Base-by-base conservation (phyloP, 2,113 vertebrate species). In the Rallus limicola region DNA sequence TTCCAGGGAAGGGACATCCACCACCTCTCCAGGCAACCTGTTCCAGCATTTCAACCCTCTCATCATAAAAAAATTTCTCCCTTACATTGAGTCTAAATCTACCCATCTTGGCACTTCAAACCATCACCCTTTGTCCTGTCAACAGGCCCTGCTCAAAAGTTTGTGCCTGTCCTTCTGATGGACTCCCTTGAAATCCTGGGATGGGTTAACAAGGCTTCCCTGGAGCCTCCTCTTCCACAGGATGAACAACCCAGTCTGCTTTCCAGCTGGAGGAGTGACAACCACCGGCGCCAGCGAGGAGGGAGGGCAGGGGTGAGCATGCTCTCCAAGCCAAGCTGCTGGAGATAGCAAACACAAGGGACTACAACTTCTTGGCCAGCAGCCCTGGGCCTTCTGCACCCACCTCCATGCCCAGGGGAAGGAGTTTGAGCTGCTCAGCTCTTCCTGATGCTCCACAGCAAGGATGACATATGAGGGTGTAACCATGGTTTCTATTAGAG, bases 271-370 rank as follows among this genome's bases (percentile, higher is more conserved):
- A 42, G 34, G 40, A 31, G 44, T 10, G 38, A 74, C 31, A 50
- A 11, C 8, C 7, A 6, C 38, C 78, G 1, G 0, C 5, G 58
- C 58, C 68, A 53, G 58, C 0, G 0, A 5, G 34, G n/a, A 36
- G 53, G 59, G 28, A 83, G 19, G 21, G 40, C 56, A 74, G 58
- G 53, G 53, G 13, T 34, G 53, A 68, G n/a, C 2, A 0, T 1
- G 4, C 23, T 46, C 2, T 2, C 50, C 0, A 5, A 91, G 46
- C 15, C n/a, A 44, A 28, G 34, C 28, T 63, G 31, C 20, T 0
- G 1, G 34, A 74, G 34, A 58, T 13, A 26, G 33, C 21, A 23
- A 75, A 52, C 11, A 10, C 2, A 25, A 80, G 8, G 6, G 34
- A 31, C 23, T 31, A 28, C 69, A 76, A 11, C 46, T 0, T 0